Evolutionary conservation across 2,888 invertebrate species (phyloP), one percentile per base, ranked within the genome.

Genomic region (Hemistola chrysoprasaria): DNA sequence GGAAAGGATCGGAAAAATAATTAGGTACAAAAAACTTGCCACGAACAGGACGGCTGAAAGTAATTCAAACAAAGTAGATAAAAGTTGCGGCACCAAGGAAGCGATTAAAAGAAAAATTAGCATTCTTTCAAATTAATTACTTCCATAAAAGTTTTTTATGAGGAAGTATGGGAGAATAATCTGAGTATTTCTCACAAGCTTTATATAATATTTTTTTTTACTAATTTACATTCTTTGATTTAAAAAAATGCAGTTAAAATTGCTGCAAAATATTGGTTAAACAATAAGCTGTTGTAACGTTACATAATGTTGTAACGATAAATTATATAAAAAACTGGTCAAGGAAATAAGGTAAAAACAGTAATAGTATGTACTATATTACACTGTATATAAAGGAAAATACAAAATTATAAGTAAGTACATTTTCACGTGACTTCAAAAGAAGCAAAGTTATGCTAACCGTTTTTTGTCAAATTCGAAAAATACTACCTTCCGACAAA

Each of bases 111-210:
- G 81, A 83, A 82, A 87, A 86, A 86, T 86, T 86, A 69, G 78
- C 85, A 85, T 83, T 85, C 85, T 84, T 81, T 74, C 72, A 78
- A 84, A 86, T 85, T 86, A 87, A 86, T 86, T 87, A 84, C 80
- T 75, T 74, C 69, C 75, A 72, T 79, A 83, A 78, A 84, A 81
- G 80, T 74, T 74, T 81, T 80, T 78, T 78, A 79, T 71, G 66
- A 64, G 71, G 62, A 74, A 74, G 65, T 72, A 69, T 66, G 66
- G 63, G 63, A 63, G 56, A 66, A 66, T 78, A 70, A 76, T 75
- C 65, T 57, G 56, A 70, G 69, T 65, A 71, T 71, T 78, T 71
- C 62, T 60, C 39, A 48, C 51, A 50, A 56, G 59, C 55, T 54
- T 65, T 51, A 41, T 56, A 59, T 66, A 51, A 55, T 62, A 63